These are phyloP conservation scores for Campopleginae sp. DNA, from an alignment of 2,888 invertebrate genomes.

Conservation along the genomic window DNA sequence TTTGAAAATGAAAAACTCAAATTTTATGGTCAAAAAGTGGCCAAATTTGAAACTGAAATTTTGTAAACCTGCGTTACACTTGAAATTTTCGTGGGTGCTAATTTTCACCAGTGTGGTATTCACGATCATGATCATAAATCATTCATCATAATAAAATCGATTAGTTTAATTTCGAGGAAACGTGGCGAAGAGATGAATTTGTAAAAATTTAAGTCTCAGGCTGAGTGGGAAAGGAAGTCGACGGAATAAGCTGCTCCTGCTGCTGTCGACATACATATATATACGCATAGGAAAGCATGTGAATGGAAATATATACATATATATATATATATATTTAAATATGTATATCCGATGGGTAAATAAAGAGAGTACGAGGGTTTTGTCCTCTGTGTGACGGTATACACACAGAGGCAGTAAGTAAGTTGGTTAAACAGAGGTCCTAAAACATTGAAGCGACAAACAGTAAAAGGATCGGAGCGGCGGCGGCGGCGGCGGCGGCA, in stretches of 20 bases:
- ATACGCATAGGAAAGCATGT: neutral
- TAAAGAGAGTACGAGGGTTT: conserved; percentile 57
- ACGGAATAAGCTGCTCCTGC: conserved; percentile 55
- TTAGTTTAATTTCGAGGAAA: neutral
- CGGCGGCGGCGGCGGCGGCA: conserved; percentile 8
- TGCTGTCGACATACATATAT: conserved; percentile 27
- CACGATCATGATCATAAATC: too few species aligned
- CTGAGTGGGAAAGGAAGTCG: conserved; percentile 12
- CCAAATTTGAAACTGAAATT: too few species aligned
- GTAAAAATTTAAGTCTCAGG: neutral
- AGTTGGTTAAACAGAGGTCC: conserved; percentile 82
- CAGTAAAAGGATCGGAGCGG: conserved; percentile 77
- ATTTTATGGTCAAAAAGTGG: too few species aligned
- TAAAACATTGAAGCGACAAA: conserved; percentile 84
- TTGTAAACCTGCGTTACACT: too few species aligned
- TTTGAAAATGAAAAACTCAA: too few species aligned
- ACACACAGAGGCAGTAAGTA: conserved; percentile 82
- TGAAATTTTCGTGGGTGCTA: too few species aligned
- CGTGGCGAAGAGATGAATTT: neutral
- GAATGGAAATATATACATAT: conserved; percentile 15
- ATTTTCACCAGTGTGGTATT: too few species aligned
- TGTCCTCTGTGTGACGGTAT: conserved; percentile 48
- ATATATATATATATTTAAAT: conserved; percentile 8
- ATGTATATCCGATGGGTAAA: conserved; percentile 63
- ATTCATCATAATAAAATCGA: too few species aligned